phyloP scores from a whole-genome alignment of 2,797 vertebrate species.

The Oreochromis grahami region DNA sequence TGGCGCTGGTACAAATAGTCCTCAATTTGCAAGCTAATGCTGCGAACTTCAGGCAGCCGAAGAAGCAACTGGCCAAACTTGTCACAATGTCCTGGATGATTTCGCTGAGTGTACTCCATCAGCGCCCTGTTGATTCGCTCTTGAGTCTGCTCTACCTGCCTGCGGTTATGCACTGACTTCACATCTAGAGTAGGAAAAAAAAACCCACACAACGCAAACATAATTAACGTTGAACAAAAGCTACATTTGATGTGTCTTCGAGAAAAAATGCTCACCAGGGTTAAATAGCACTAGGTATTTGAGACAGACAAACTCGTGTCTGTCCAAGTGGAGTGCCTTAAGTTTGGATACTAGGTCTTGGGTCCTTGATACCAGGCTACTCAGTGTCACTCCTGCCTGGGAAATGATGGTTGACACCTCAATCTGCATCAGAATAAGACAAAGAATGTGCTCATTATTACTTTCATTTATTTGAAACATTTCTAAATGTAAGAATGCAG shows the following conservation, averaged over 20 bases:
- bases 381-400: constrained; percentile 75
- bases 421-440: constrained; percentile 63
- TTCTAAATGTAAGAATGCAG: neutral
- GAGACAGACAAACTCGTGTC: constrained; percentile 80
- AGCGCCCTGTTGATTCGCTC: constrained; percentile 79
- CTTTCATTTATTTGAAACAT: neutral
- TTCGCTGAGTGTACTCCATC: constrained; percentile 78
- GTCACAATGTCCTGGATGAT: constrained; percentile 73
- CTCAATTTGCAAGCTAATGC: constrained; percentile 82
- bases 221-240: neutral
- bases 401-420: constrained; percentile 74
- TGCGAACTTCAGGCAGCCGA: constrained; percentile 80
- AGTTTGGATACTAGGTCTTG: constrained; percentile 81
- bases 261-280: constrained; percentile 66
- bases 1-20: constrained; percentile 84
- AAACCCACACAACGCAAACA: neutral
- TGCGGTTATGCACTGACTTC: constrained; percentile 74
- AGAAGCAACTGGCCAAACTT: constrained; percentile 84
- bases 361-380: constrained; percentile 75
- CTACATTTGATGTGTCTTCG: neutral
- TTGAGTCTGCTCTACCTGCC: constrained; percentile 79
- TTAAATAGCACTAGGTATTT: constrained; percentile 83
- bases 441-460: neutral
- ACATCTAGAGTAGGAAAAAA: constrained; percentile 62
- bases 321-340: constrained; percentile 76